Evolutionary conservation across 2,888 invertebrate genomes (phyloP), one percentile per base, ranked within the genome.

Genomic region (Miltochrista miniata): DNA sequence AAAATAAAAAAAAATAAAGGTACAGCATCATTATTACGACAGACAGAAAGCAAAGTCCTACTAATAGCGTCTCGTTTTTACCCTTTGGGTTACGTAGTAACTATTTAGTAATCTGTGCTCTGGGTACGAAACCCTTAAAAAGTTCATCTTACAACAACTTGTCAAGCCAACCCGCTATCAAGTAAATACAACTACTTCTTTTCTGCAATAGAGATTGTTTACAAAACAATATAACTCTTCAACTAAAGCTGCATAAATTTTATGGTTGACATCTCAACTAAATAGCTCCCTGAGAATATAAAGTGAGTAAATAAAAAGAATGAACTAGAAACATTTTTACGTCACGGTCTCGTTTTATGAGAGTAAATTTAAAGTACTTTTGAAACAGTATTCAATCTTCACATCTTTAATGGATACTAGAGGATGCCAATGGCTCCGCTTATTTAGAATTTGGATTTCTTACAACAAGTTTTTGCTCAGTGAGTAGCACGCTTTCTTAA

Each of bases 161-260:
- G 38, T 38, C 38, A 48, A 53, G 35, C 13, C 13, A 39, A 18
- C 30, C 38, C 24, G 34, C 44, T 31, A 38, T 29, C 38, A 56
- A 59, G 43, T 54, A 50, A 56, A 48, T 33, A 37, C 51, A 47
- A 56, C 50, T 50, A 56, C 44, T 29, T 44, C 31, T 54, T 43
- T 51, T 40, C 47, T 46, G 48, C 15, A 54, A 52, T 61, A 51
- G 48, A 64, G 49, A 53, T 55, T 56, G 60, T 57, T 64, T 48
- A 60, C 54, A 50, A 52, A 53, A 51, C 48, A 54, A 51, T 56
- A 56, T 56, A 41, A 41, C 62, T 57, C 49, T 59, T 59, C 50
- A 61, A 56, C 56, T 46, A 51, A 54, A 53, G 38, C 51, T 59
- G 54, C 56, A 52, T 51, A 55, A 12, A 57, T 61, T 64, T 59